Percentiles rank a stretch among this genome's conserved stretches.
These are phyloP conservation scores for Sesia bembeciformis DNA, from an alignment of 2,888 invertebrate genomes.

Conservation along the genomic window DNA sequence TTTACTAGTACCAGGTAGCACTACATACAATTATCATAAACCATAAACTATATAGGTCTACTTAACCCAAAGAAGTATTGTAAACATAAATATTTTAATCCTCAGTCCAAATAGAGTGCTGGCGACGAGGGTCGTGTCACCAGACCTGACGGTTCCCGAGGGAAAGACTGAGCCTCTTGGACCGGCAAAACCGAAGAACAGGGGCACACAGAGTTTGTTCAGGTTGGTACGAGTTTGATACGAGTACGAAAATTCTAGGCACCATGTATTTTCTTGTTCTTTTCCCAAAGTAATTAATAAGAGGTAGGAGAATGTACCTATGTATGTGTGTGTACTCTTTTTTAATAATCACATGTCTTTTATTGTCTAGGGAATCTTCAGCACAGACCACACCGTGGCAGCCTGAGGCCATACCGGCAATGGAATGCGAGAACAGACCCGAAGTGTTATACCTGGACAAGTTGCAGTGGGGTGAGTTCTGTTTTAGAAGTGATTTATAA, in stretches of 20 bases:
- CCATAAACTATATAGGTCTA: too few species aligned
- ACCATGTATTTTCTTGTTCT: too few species aligned
- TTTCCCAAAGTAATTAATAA: too few species aligned
- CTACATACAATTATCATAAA: too few species aligned
- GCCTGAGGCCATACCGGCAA: constrained; percentile 54
- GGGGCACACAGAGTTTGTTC: constrained; percentile 79
- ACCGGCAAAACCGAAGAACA: constrained; percentile 34
- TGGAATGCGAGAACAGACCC: constrained; percentile 58
- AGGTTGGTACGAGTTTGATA: constrained; percentile 32
- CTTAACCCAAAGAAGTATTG: too few species aligned
- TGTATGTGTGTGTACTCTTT: too few species aligned
- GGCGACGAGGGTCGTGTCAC: constrained; percentile 22
- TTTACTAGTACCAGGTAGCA: too few species aligned
- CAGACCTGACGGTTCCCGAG: constrained; percentile 42
- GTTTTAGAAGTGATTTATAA: neutral
- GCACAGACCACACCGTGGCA: constrained; percentile 87
- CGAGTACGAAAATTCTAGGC: too few species aligned
- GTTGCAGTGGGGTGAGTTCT: constrained; percentile 73
- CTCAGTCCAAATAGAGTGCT: constrained; percentile 43
- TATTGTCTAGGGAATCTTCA: constrained; percentile 76
- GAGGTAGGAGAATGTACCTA: too few species aligned
- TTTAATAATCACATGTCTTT: too few species aligned
- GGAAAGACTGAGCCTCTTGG: constrained; percentile 10
- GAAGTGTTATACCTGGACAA: constrained; percentile 79
- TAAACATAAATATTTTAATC: too few species aligned